A percentile compares a stretch with the other conserved stretches of the same genome.
Evolutionary conservation across 2,113 vertebrate species (phyloP).

Genomic region (Salvator merianae): DNA sequence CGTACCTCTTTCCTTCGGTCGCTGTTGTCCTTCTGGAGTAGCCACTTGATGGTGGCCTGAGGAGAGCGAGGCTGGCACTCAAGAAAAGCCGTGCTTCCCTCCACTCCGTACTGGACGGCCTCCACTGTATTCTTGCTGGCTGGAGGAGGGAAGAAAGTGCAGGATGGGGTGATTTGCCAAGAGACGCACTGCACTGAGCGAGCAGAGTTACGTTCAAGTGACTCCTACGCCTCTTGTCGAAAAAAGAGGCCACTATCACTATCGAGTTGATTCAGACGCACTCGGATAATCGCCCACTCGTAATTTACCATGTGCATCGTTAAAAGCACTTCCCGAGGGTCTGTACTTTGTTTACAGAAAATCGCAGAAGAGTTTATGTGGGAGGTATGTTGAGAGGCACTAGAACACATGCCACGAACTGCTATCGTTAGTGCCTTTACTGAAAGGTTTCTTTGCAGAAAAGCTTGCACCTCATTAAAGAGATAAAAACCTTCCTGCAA

Average conservation of each 20-base stretch:
- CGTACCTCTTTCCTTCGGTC: slow-evolving; percentile 95
- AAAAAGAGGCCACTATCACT: not conserved
- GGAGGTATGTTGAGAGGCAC: not conserved
- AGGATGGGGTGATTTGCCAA: fast-evolving
- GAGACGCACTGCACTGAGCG: not conserved
- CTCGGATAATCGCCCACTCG: not conserved
- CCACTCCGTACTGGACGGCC: slow-evolving; percentile 91
- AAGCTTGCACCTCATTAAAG: not conserved
- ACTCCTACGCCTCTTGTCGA: not conserved
- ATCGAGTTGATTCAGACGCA: not conserved
- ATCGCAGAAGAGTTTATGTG: not conserved
- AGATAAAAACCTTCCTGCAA: not conserved
- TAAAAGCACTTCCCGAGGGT: no score
- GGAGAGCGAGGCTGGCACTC: slow-evolving; percentile 96
- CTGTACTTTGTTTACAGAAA: not conserved
- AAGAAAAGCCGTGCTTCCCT: slow-evolving; percentile 93
- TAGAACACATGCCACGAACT: not conserved
- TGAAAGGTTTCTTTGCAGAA: not conserved
- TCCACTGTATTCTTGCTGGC: slow-evolving; percentile 92
- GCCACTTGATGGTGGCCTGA: slow-evolving; percentile 93
- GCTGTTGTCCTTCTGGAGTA: slow-evolving; percentile 93
- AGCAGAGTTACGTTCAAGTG: not conserved
- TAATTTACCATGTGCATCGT: not conserved
- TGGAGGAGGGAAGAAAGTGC: slow-evolving; percentile 49
- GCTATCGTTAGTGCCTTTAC: not conserved